Evolutionary conservation across 2,888 invertebrate genomes (phyloP), one percentile per base, ranked within the genome.

Genomic region (Eumacrocentrus americanus): DNA sequence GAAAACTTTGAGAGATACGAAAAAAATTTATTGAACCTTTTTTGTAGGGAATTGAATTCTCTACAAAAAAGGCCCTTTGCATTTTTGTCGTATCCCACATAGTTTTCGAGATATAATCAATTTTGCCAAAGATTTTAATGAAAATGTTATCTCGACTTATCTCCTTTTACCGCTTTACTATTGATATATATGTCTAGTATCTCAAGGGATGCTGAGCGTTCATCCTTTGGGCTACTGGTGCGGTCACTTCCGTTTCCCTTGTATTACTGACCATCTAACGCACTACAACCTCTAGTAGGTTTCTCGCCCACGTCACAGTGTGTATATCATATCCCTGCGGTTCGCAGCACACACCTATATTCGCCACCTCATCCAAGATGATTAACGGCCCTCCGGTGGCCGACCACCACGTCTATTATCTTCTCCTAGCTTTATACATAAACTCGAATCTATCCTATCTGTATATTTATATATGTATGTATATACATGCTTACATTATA

Each of bases 301-400:
- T 23, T 4, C 12, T n/a, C 9, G 11, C 12, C 14, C n/a, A 16
- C 35, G n/a, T n/a, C n/a, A 20, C 34, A n/a, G 14, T 40, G 14
- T 40, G 14, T 37, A 29, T 42, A 53, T 52, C 52, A 58, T 44
- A 47, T 51, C 55, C 55, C 55, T 55, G 60, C 42, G 60, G 60
- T 60, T 50, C 55, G 35, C 44, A 60, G 14, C 42, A 40, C 29
- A 9, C 34, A 29, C 42, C 40, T 40, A 50, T 47, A 60, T 25
- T 44, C 5, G 46, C 66, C 16, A 47, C 62, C 68, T 73, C 73
- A 75, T 70, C 71, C 72, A 70, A 64, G 70, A 78, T 78, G 78
- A 78, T 77, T 76, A 76, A 77, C 76, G 72, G 75, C 76, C 66
- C 78, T 73, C 77, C 56, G 64, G 77, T 76, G 77, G 70, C 69